Percentiles rank a stretch among this genome's conserved stretches.
Conservation (phyloP, 2,797 vertebrate species). For the Clarias pachynema region DNA sequence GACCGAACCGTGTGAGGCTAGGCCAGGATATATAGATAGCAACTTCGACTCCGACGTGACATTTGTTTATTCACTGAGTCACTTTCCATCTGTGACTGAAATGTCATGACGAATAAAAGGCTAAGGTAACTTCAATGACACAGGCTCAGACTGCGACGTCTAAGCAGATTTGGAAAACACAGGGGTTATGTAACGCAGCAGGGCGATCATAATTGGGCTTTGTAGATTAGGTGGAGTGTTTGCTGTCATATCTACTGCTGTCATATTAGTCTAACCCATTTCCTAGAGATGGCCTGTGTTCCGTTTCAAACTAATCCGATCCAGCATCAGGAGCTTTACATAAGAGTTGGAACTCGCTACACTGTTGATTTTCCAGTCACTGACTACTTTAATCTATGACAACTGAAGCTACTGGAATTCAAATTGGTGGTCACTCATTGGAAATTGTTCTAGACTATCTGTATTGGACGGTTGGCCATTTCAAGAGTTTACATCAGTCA, state of each 20-base stretch:
- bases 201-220: constrained; percentile 15
- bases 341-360: neutral
- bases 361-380: neutral
- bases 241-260: constrained; percentile 24
- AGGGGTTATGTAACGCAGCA: neutral
- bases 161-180: constrained; percentile 26
- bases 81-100: constrained; percentile 22
- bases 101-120: constrained; percentile 35
- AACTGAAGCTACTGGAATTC: neutral
- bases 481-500: neutral
- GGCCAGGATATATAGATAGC: constrained; percentile 16
- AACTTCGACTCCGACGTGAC: constrained; percentile 6
- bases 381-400: neutral
- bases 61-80: constrained; percentile 22
- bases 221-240: constrained; percentile 29
- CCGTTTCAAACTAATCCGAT: neutral
- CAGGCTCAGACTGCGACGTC: constrained; percentile 1
- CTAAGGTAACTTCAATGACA: constrained; percentile 19
- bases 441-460: neutral
- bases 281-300: constrained; percentile 14
- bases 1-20: neutral
- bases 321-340: neutral
- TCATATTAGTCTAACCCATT: constrained; percentile 25
- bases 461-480: neutral
- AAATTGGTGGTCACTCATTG: neutral